A percentile compares a stretch with the other conserved stretches of the same genome.
Evolutionary conservation across 2,888 invertebrate genomes (phyloP).

Genomic region (Leptinotarsa rubiginosa): DNA sequence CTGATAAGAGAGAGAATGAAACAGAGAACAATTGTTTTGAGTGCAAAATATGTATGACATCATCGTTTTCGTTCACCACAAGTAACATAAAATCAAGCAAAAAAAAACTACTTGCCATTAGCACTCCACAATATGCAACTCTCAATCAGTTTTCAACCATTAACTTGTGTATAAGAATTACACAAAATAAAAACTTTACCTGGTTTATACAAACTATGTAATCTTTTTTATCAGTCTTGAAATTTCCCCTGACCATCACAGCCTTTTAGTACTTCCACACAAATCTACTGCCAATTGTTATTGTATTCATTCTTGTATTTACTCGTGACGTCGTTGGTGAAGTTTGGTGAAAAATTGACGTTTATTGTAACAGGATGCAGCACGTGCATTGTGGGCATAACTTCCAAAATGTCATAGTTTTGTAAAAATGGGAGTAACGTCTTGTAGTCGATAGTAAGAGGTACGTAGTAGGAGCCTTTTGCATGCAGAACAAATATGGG

Average conservation of each 20-base stretch:
- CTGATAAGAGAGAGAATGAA: neutral
- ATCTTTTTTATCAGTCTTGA: constrained; percentile 57
- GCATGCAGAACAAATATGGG: constrained; percentile 92
- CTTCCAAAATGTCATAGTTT: constrained; percentile 72
- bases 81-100: neutral
- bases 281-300: constrained; percentile 46
- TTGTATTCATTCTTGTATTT: constrained; percentile 52
- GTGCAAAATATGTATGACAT: no score
- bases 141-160: constrained; percentile 3
- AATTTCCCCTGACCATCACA: constrained; percentile 60
- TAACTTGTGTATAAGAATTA: constrained; percentile 20
- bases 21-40: neutral
- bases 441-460: constrained; percentile 83
- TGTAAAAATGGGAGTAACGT: constrained; percentile 78
- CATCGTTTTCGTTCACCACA: neutral
- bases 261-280: constrained; percentile 50
- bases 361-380: constrained; percentile 91
- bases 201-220: constrained; percentile 49
- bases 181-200: constrained; percentile 45
- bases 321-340: constrained; percentile 33
- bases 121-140: constrained; percentile 9
- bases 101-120: neutral
- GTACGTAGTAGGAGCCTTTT: constrained; percentile 90
- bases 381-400: constrained; percentile 70
- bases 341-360: constrained; percentile 76